These are phyloP conservation scores for Melanotaenia pygmaea DNA, from an alignment of 2,797 vertebrate species.

Conservation along the genomic window DNA sequence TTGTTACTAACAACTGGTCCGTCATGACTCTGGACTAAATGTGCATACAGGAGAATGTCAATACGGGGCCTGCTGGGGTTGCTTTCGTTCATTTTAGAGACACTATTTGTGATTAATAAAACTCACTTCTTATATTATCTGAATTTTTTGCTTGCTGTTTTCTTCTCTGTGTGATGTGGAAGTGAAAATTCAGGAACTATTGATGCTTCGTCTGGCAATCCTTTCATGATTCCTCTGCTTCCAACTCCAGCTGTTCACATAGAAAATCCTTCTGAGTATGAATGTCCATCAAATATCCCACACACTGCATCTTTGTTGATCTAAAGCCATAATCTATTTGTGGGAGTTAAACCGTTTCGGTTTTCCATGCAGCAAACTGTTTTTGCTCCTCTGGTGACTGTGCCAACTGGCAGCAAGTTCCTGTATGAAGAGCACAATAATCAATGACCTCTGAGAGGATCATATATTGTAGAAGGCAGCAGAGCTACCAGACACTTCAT, in stretches of 20 bases:
- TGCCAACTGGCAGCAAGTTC: slow-evolving; percentile 60
- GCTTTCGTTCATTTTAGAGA: slow-evolving; percentile 75
- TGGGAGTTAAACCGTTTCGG: slow-evolving; percentile 57
- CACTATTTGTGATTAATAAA: slow-evolving; percentile 86
- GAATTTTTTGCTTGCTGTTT: slow-evolving; percentile 13
- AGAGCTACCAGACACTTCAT: slow-evolving; percentile 35
- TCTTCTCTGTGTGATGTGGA: neutral
- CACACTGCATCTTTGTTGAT: slow-evolving; percentile 53
- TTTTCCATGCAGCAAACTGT: slow-evolving; percentile 45
- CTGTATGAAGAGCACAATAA: slow-evolving; percentile 54
- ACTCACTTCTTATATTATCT: slow-evolving; percentile 78
- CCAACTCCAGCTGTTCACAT: slow-evolving; percentile 3
- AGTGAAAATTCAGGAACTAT: neutral
- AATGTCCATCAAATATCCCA: slow-evolving; percentile 54
- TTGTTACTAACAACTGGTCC: slow-evolving; percentile 5
- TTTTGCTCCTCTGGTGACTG: slow-evolving; percentile 44
- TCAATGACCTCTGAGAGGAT: slow-evolving; percentile 53
- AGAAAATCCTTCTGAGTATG: slow-evolving; percentile 43
- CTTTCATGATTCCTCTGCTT: slow-evolving; percentile 8
- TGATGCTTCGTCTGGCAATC: neutral
- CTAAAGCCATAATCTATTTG: slow-evolving; percentile 61
- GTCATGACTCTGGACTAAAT: slow-evolving; percentile 42
- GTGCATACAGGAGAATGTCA: slow-evolving; percentile 60
- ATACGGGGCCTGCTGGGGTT: slow-evolving; percentile 59
- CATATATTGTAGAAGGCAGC: slow-evolving; percentile 38